Conservation (phyloP, 2,888 invertebrate species). For the Drosophila putrida region DNA sequence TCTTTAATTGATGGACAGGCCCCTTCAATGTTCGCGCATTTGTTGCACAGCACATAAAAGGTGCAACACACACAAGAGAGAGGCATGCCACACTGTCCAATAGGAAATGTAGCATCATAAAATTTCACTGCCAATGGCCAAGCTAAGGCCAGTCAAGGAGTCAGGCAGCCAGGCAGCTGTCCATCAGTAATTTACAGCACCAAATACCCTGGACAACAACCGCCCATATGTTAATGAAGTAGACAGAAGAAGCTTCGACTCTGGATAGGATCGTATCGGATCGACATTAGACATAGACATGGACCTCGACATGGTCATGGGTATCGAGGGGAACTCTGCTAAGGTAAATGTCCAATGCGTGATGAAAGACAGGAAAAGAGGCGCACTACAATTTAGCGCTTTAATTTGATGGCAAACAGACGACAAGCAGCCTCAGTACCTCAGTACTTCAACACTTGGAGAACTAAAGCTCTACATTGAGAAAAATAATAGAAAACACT, state of each 20-base stretch:
- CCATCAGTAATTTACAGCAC: slow-evolving; percentile 61
- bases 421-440: slow-evolving; percentile 38
- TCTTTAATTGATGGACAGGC: slow-evolving; percentile 67
- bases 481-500: slow-evolving; percentile 12
- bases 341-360: slow-evolving; percentile 49
- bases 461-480: slow-evolving; percentile 27
- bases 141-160: neutral
- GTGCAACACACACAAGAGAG: slow-evolving; percentile 18
- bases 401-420: slow-evolving; percentile 72
- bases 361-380: slow-evolving; percentile 71
- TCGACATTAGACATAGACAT: slow-evolving; percentile 48
- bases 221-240: slow-evolving; percentile 73
- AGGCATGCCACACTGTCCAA: slow-evolving; percentile 23
- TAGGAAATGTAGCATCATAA: slow-evolving; percentile 65
- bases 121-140: slow-evolving; percentile 67
- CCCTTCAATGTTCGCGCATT: slow-evolving; percentile 56
- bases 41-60: slow-evolving; percentile 62
- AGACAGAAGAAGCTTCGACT: slow-evolving; percentile 2
- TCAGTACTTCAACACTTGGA: slow-evolving; percentile 4
- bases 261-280: slow-evolving; percentile 26
- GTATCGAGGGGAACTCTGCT: slow-evolving; percentile 18
- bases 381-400: slow-evolving; percentile 74
- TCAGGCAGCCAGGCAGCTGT: slow-evolving; percentile 47
- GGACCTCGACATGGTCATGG: slow-evolving; percentile 12
- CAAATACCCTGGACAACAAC: slow-evolving; percentile 21